These are phyloP conservation scores for Megatriorchis doriae DNA, from an alignment of 2,113 vertebrate genomes.

Conservation along the genomic window DNA sequence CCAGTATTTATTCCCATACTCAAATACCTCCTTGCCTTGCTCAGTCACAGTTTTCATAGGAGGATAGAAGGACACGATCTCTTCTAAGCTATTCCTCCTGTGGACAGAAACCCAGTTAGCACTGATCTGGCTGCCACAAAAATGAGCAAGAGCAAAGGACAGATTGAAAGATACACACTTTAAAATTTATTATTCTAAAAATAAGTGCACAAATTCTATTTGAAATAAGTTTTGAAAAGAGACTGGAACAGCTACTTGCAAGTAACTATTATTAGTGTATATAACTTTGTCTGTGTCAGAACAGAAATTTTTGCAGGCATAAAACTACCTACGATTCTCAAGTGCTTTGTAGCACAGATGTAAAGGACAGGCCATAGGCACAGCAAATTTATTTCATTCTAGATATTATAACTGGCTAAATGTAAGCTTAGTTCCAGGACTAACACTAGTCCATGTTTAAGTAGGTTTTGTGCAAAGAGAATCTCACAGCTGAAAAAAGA, in stretches of 20 bases:
- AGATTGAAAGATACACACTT: not conserved
- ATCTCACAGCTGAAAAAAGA: not conserved
- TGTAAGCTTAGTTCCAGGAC: not conserved
- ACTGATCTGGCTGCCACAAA: not conserved
- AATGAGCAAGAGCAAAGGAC: not conserved
- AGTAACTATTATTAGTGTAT: not conserved
- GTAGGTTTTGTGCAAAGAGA: not conserved
- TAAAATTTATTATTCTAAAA: not conserved
- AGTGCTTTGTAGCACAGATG: not conserved
- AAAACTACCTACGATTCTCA: not conserved
- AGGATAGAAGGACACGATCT: constrained; percentile 87
- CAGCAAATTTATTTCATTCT: not conserved
- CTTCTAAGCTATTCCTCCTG: constrained; percentile 79
- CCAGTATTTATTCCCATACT: constrained; percentile 97
- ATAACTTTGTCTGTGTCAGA: not conserved
- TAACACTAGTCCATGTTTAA: not conserved
- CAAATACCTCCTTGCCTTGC: constrained; percentile 84
- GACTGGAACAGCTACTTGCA: not conserved
- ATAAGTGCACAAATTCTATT: not conserved
- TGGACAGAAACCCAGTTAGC: constrained; percentile 10
- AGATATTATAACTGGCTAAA: not conserved
- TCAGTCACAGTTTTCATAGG: constrained; percentile 83
- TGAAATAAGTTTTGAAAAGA: not conserved
- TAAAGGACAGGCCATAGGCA: not conserved
- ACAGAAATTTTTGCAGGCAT: not conserved